Evolutionary conservation across 2,113 vertebrate species (phyloP), one percentile per base, ranked within the genome.

Genomic region (Cyanoderma ruficeps): DNA sequence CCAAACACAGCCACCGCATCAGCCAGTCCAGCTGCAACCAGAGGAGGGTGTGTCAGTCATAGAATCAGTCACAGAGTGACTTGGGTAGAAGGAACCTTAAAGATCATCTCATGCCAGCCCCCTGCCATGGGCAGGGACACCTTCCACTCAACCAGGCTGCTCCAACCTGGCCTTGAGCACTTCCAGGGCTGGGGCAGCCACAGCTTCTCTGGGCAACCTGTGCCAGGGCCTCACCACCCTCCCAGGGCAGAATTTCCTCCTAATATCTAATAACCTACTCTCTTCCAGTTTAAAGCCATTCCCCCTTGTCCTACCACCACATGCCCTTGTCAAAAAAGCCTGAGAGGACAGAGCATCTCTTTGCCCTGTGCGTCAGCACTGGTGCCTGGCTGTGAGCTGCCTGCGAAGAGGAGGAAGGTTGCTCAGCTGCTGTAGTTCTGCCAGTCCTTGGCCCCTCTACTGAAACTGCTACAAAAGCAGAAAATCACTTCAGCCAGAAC

Each of bases 401-500:
- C 75, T 49, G 83, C 0, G 22, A 88, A 60, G 79, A 86, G n/a
- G 60, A 90, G 71, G 75, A 76, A 86, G 87, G 82, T 56, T 86
- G 59, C 79, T 96, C 75, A 70, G 83, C 92, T 83, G 75, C 87
- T 92, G 82, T 37, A 79, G 55, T 22, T 92, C 87, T 96, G 83
- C 83, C 88, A 92, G 83, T 78, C 89, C 87, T 94, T 91, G 83
- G 84, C 88, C 85, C 71, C 47, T 92, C 77, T 9, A 7, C 79
- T 64, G 50, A 91, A 96, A 85, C 56, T 77, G 92, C 92, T 88
- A 63, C 65, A 77, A 93, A 92, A 76, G 85, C 89, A 91, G 83
- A 92, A 96, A 94, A 91, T 86, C 79, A 39, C 79, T 61, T 77
- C 76, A 76, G 89, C 75, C 55, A 57, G 72, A 72, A 44, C 47